Base-by-base conservation (phyloP, 1,140 invertebrate genomes). In the Aethina tumida region DNA sequence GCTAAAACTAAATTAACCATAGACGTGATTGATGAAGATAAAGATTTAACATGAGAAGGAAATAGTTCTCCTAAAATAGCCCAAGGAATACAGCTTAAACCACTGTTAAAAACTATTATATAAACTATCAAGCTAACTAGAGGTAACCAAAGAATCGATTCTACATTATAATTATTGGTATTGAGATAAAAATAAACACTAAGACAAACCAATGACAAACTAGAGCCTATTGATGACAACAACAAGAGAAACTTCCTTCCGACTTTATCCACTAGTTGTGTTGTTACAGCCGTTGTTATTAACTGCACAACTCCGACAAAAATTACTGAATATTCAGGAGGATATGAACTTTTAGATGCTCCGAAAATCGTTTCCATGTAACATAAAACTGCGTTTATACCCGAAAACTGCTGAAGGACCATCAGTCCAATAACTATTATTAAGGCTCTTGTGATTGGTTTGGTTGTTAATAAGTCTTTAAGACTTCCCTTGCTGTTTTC, bases 361-460 rank as follows among this genome's bases (percentile, higher is more conserved):
- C 61, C 50, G 50, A 83, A 88, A 51, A 84, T 89, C 1, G 63
- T 67, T 20, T 78, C 72, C 45, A 81, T 75, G 58, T 84, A 88
- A 57, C 87, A 84, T n/a, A 87, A 69, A 2, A 91, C 77, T 2
- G 80, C 79, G 56, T 86, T 87, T 49, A 83, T 83, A 9, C 85
- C 86, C 2, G 75, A 78, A 7, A 87, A 64, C 57, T 84, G 81
- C 50, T 84, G 82, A 58, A 81, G 76, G 33, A 71, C 59, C 36
- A 83, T 77, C 22, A 89, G 60, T 1, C 72, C 69, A 39, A 78
- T 71, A 0, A 75, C 77, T 22, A 84, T 76, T 27, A 79, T 63
- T 35, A 91, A 57, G 0, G 73, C 77, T 45, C 74, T 79, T 9
- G 67, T 60, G 48, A 77, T 71, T 2, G 65, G 56, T 27, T 62